Evolutionary conservation across 2,888 invertebrate species (phyloP), one percentile per base, ranked within the genome.

Genomic region (Latrodectus hesperus): DNA sequence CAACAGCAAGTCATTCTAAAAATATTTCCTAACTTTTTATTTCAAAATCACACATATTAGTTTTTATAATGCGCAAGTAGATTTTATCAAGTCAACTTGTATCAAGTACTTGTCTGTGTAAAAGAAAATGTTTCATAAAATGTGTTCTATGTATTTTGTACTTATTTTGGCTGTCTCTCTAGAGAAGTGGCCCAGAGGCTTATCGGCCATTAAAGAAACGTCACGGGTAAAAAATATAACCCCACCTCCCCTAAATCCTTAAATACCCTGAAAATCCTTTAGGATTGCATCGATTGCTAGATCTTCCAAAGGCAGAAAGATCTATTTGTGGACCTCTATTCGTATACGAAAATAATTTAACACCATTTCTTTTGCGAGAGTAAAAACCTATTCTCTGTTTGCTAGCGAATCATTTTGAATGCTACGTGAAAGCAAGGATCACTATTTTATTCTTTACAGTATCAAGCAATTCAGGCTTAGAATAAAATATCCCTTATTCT

Each of bases 261-360:
- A 70, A 82, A 75, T 55, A 49, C 75, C 70, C 68, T n/a, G 75
- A 82, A 82, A 82, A 82, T 75, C 82, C 68, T 17, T 51, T 9
- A 55, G 75, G 82, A 75, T 82, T 82, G 53, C 60, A 49, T 53
- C 14, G 64, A 80, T 72, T 64, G 64, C 72, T 72, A 71, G 64
- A 80, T 80, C 49, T 72, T 51, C 72, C 22, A 26, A 3, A 71
- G 64, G 71, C 72, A 64, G 51, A 38, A 80, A 72, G 72, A 80
- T 80, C 60, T 80, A 72, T 72, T 38, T 49, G 49, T 14, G 49
- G 68, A 65, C 64, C 65, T 49, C 55, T n/a, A 70, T 38, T 70
- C 72, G 16, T 64, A 70, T 64, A 52, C 80, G 64, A 80, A 80
- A 78, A 78, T 78, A 70, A 80, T 80, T 80, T 79, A 79, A 55